phyloP scores from a whole-genome alignment of 2,888 invertebrate species.

The Rutpela maculata region DNA sequence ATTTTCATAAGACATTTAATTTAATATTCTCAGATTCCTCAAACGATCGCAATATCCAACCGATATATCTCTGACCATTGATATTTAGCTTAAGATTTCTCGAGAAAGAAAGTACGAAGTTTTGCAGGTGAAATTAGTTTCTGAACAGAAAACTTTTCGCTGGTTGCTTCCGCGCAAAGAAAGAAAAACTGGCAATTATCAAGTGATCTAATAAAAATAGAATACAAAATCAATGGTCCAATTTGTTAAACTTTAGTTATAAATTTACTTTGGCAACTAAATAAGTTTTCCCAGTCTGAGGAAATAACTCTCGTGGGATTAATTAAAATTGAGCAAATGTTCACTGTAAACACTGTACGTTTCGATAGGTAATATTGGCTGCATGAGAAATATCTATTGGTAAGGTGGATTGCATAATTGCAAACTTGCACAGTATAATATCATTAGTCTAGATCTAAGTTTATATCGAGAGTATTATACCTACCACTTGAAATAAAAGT shows the following conservation, averaged over 20 bases:
- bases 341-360: not conserved
- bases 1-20: too few relatives aligned
- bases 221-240: constrained; percentile 37
- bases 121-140: constrained; percentile 34
- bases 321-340: constrained; percentile 6
- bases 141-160: constrained; percentile 17
- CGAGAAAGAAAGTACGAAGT: not conserved
- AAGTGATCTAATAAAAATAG: constrained; percentile 37
- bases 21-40: too few relatives aligned
- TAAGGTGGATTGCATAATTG: not conserved
- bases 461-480: too few relatives aligned
- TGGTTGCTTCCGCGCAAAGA: constrained; percentile 8
- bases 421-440: too few relatives aligned
- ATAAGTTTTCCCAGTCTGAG: constrained; percentile 9
- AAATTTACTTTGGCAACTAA: constrained; percentile 34
- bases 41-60: not conserved
- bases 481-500: too few relatives aligned
- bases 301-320: constrained; percentile 13
- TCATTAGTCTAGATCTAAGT: too few relatives aligned
- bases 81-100: not conserved
- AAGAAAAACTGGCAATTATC: constrained; percentile 40
- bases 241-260: constrained; percentile 35
- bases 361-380: not conserved
- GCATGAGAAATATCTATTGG: not conserved
- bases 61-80: not conserved